Evolutionary conservation across 2,888 invertebrate species (phyloP), one percentile per base, ranked within the genome.

Genomic region (Melanostoma scalare): DNA sequence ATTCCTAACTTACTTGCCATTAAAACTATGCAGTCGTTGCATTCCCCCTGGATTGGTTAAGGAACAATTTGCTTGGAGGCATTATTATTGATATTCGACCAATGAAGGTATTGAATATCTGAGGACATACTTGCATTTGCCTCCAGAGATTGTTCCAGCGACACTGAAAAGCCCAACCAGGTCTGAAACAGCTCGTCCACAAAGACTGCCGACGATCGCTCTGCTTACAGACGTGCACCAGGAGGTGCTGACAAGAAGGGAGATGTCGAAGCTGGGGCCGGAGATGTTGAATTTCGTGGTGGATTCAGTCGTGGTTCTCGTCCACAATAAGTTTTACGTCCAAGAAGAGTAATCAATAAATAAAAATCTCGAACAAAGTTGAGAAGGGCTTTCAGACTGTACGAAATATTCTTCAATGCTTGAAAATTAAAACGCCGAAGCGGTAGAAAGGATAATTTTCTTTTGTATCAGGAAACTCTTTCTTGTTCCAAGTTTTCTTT

Each of bases 11-110:
- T 99, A 86, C 97, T 99, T 93, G 99, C 99, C 74, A 99, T 99
- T 90, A 99, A 99, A 92, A 98, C 99, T 87, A 94, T 99, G 94
- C 97, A 98, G 93, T 98, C 98, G 6, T 93, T 99, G 87, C 98
- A 98, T 92, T 99, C 99, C 3, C n/a, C 94, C 96, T 91, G 99
- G 99, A 79, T 96, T 95, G 89, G 99, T 99, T 9, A 97, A 96
- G 92, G 99, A 99, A 93, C 99, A 99, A 92, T 99, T 99, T 92
- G 99, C 99, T 3, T 99, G 99, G 99, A 95, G 99, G 89, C 99
- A 99, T 92, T 99, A 97, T 89, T 99, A 99, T 92, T 99, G 99
- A 99, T 95, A 91, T 92, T 93, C 99, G 87, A 99, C 98, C 86
- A 99, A 99, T 91, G 98, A 99, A 89, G 99, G 99, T 87, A 99